Evolutionary conservation across 2,113 vertebrate genomes (phyloP).

Genomic region (Thamnaconus septentrionalis): DNA sequence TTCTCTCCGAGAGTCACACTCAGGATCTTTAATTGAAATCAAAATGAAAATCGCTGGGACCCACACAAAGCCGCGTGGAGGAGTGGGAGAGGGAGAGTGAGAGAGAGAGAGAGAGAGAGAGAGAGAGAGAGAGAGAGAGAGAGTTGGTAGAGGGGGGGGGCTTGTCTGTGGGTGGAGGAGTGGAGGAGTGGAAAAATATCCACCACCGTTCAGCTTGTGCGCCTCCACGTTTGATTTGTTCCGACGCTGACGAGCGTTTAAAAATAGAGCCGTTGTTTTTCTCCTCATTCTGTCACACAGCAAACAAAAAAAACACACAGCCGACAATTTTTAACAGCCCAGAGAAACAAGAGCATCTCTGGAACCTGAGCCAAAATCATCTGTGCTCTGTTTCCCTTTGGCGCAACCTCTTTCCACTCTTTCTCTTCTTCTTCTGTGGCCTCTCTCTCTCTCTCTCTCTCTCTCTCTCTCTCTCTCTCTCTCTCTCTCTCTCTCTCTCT

Average conservation of each 20-base stretch:
- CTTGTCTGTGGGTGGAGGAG: too few relatives aligned
- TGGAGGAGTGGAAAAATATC: too few relatives aligned
- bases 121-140: too few relatives aligned
- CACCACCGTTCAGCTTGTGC: constrained; percentile 11
- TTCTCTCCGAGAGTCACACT: constrained; percentile 73
- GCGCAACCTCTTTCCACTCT: too few relatives aligned
- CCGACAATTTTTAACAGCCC: constrained; percentile 79
- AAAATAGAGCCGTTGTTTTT: too few relatives aligned
- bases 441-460: too few relatives aligned
- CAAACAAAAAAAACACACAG: constrained; percentile 1
- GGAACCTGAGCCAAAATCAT: constrained; percentile 51
- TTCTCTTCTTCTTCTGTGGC: too few relatives aligned
- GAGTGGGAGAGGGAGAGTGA: constrained; percentile 9
- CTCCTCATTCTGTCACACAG: background rate
- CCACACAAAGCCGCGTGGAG: constrained; percentile 32
- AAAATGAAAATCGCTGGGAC: constrained; percentile 73
- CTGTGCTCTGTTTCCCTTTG: constrained; percentile 59
- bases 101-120: constrained; percentile 8
- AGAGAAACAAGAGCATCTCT: constrained; percentile 31
- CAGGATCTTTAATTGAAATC: constrained; percentile 81
- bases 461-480: too few relatives aligned
- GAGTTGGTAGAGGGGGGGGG: too few relatives aligned
- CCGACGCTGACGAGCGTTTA: background rate
- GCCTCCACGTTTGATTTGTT: constrained; percentile 28
- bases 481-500: too few relatives aligned